Evolutionary conservation across 2,797 vertebrate species (phyloP).

Genomic region (Setipinna tenuifilis): DNA sequence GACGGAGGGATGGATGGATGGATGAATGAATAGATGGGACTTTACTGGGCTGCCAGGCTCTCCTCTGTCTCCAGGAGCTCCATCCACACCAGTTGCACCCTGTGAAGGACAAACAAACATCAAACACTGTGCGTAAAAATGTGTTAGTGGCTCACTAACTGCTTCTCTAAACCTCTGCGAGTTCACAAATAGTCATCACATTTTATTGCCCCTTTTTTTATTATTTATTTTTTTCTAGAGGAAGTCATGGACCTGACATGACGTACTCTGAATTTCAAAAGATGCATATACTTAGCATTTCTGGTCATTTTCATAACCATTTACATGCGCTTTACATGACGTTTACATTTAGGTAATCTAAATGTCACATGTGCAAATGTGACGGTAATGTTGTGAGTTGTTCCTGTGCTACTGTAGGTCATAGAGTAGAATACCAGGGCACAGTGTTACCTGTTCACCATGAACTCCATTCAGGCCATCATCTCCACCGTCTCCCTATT

Average conservation of each 20-base stretch:
- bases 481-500: constrained; percentile 80
- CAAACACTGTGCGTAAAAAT: background rate
- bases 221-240: no score
- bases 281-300: no score
- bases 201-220: no score
- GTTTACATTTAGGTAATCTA: no score
- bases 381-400: no score
- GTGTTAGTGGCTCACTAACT: background rate
- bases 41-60: constrained; percentile 75
- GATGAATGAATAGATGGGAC: background rate
- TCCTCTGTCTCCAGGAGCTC: constrained; percentile 75
- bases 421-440: background rate
- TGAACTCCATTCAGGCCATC: constrained; percentile 76
- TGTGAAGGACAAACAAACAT: constrained; percentile 52
- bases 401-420: background rate
- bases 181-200: background rate
- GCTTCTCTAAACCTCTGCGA: background rate
- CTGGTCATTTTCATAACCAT: no score
- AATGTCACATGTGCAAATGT: no score
- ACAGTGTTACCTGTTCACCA: constrained; percentile 79
- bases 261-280: no score
- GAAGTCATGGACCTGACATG: no score
- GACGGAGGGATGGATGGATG: background rate
- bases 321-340: no score
- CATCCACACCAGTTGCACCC: constrained; percentile 75